Evolutionary conservation across 2,797 vertebrate species (phyloP).

Genomic region (Phataginus tetradactyla): DNA sequence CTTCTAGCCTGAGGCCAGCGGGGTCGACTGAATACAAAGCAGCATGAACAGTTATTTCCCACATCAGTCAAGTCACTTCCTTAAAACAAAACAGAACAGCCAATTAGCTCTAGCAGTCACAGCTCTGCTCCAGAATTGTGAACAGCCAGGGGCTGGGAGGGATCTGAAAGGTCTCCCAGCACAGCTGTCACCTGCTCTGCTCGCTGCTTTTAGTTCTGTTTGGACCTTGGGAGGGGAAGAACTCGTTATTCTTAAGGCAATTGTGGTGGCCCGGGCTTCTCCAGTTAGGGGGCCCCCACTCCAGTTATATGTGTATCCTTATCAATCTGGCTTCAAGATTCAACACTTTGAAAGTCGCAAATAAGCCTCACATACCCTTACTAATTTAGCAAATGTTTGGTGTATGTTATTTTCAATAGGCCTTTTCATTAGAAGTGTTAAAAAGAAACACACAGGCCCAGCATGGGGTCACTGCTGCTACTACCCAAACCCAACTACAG

Average conservation of each 20-base stretch:
- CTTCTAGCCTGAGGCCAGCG: slow-evolving; percentile 6
- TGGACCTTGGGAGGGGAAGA: neutral
- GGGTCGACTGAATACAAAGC: slow-evolving; percentile 58
- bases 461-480: too few relatives aligned
- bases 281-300: too few relatives aligned
- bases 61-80: neutral
- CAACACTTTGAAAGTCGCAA: neutral
- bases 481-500: too few relatives aligned
- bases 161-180: too few relatives aligned
- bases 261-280: neutral
- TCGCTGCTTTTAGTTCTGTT: neutral
- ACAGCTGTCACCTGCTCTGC: neutral
- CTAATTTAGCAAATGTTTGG: neutral
- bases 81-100: neutral
- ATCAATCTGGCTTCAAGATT: neutral
- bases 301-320: neutral
- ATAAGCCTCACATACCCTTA: neutral
- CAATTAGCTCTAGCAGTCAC: neutral
- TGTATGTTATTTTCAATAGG: neutral
- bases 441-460: too few relatives aligned
- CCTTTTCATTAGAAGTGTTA: neutral
- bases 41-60: neutral
- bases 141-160: neutral
- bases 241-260: neutral
- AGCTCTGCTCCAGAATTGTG: neutral